Percentiles rank a stretch among this genome's conserved stretches.
Conservation (phyloP, 2,888 invertebrate species). For the Melinaea menophilus region DNA sequence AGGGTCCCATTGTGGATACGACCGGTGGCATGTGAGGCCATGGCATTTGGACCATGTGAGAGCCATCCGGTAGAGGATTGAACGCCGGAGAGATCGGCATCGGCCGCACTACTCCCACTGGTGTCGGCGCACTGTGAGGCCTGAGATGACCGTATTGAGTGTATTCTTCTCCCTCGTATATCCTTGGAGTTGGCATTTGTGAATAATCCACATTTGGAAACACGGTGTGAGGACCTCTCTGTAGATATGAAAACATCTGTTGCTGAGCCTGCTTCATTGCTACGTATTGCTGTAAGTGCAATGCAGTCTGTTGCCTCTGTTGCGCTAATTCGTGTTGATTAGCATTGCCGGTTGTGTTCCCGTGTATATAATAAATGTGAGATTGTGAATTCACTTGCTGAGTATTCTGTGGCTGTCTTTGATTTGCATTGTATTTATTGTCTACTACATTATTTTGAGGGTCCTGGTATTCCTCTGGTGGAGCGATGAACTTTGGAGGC, state of each 20-base stretch:
- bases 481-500: slow-evolving; percentile 68
- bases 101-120: slow-evolving; percentile 58
- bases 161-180: slow-evolving; percentile 62
- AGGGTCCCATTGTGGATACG: slow-evolving; percentile 60
- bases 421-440: slow-evolving; percentile 48
- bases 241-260: slow-evolving; percentile 69
- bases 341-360: slow-evolving; percentile 51
- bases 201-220: slow-evolving; percentile 62
- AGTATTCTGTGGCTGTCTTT: slow-evolving; percentile 43
- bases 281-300: slow-evolving; percentile 72
- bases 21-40: slow-evolving; percentile 67
- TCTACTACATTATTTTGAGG: slow-evolving; percentile 60
- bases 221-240: slow-evolving; percentile 67
- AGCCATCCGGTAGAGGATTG: slow-evolving; percentile 52
- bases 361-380: slow-evolving; percentile 70
- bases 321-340: slow-evolving; percentile 56
- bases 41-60: slow-evolving; percentile 66
- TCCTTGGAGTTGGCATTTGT: slow-evolving; percentile 49
- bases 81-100: slow-evolving; percentile 56
- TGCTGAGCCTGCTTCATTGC: slow-evolving; percentile 77
- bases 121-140: slow-evolving; percentile 64
- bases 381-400: slow-evolving; percentile 52
- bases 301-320: slow-evolving; percentile 70
- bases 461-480: slow-evolving; percentile 72
- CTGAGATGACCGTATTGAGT: slow-evolving; percentile 63